These are phyloP conservation scores for Halichoeres trimaculatus DNA, from an alignment of 2,113 vertebrate species.

Conservation along the genomic window DNA sequence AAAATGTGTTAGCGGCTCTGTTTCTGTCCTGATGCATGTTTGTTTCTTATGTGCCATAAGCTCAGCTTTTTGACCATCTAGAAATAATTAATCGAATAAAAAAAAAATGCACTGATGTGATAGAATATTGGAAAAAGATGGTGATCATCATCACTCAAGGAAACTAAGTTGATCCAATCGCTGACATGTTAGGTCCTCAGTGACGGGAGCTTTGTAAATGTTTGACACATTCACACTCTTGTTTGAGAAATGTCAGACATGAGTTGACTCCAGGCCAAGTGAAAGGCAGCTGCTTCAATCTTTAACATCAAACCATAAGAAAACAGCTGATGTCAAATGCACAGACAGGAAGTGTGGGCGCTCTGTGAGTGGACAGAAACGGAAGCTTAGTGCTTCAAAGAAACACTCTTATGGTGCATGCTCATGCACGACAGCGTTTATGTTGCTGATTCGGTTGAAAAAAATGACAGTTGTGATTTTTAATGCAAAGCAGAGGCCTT, in stretches of 20 bases:
- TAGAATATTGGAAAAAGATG: no score
- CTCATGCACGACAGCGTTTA: slow-evolving; percentile 1
- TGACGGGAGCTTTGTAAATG: neutral
- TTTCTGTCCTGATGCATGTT: neutral
- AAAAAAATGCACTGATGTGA: neutral
- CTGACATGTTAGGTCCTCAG: neutral
- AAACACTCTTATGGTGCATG: slow-evolving; percentile 21
- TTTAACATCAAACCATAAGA: neutral
- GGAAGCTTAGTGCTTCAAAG: slow-evolving; percentile 23
- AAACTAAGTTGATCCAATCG: neutral
- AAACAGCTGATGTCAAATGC: neutral
- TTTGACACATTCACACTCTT: neutral
- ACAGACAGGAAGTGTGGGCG: slow-evolving; percentile 3
- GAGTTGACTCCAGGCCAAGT: neutral
- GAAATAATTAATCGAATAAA: neutral
- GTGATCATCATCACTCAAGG: neutral
- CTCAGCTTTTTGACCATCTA: no score
- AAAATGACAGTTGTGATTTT: slow-evolving; percentile 11
- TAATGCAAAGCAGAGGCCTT: slow-evolving; percentile 2
- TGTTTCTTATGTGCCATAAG: no score
- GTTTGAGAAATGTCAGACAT: neutral
- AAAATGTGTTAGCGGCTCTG: neutral
- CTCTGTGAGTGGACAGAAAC: neutral
- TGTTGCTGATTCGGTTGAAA: slow-evolving; percentile 25
- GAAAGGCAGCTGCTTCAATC: slow-evolving; percentile 5